A percentile compares a stretch with the other conserved stretches of the same genome.
Conservation (phyloP, 2,888 invertebrate species). For the Drosophila rubida region DNA sequence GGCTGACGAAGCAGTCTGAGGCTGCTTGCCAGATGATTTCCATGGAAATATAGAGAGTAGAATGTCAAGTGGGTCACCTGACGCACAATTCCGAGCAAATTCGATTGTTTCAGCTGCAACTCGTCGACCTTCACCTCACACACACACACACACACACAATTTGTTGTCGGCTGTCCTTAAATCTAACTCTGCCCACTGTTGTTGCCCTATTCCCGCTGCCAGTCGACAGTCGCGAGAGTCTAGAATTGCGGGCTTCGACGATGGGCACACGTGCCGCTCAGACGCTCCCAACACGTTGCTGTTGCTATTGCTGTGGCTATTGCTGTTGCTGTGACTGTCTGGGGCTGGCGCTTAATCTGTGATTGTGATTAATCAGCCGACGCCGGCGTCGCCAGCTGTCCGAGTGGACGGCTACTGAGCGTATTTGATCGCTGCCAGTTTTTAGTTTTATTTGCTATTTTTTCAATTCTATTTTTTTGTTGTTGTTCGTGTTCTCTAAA, state of each 20-base stretch:
- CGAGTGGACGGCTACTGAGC: conserved; percentile 64
- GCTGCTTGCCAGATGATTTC: conserved; percentile 32
- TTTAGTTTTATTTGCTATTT: conserved; percentile 45
- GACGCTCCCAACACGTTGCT: conserved; percentile 45
- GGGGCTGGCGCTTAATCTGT: conserved; percentile 75
- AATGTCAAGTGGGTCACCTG: conserved; percentile 37
- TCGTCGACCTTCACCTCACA: conserved; percentile 54
- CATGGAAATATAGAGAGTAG: conserved; percentile 23
- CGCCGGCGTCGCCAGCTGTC: conserved; percentile 65
- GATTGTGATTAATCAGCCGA: conserved; percentile 76
- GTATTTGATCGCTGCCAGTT: conserved; percentile 64
- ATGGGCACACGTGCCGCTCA: conserved; percentile 55
- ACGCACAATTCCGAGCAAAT: conserved; percentile 17
- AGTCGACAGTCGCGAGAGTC: not conserved
- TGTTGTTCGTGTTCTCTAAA: conserved; percentile 52
- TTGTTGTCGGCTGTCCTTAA: conserved; percentile 3
- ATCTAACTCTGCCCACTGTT: conserved; percentile 1
- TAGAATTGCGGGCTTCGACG: conserved; percentile 2
- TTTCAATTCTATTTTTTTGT: conserved; percentile 25
- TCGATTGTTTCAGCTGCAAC: conserved; percentile 52
- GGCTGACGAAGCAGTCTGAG: conserved; percentile 1
- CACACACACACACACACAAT: conserved; percentile 1
- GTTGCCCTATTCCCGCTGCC: conserved; percentile 7
- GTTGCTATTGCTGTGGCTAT: not conserved
- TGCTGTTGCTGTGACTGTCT: conserved; percentile 22